Evolutionary conservation across 2,797 vertebrate genomes (phyloP).

Genomic region (Diplodus sargus): DNA sequence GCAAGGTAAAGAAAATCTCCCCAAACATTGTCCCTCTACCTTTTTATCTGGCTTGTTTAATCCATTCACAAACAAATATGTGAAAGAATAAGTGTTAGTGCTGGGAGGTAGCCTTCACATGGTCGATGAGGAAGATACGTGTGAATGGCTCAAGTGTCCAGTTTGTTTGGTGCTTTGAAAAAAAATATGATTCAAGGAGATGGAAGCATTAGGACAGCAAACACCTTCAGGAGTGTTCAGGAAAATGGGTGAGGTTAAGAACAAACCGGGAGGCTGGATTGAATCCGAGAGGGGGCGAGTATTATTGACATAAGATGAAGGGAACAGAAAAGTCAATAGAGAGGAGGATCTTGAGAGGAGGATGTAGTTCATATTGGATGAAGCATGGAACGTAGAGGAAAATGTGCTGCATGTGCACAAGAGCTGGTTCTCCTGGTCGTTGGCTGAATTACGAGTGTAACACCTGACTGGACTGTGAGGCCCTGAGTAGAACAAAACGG

Average conservation of each 20-base stretch:
- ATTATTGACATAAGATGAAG: slow-evolving; percentile 2
- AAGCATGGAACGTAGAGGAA: background rate
- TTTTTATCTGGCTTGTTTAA: too few species aligned
- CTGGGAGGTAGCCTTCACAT: background rate
- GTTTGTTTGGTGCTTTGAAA: background rate
- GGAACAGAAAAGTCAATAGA: slow-evolving; percentile 1
- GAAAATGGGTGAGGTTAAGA: background rate
- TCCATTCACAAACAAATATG: too few species aligned
- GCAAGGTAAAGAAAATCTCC: too few species aligned
- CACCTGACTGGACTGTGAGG: background rate
- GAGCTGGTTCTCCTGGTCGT: background rate
- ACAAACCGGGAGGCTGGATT: background rate
- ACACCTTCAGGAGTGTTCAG: background rate
- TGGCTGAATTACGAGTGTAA: background rate
- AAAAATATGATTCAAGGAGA: background rate
- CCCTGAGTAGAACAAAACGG: background rate
- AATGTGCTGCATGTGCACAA: background rate
- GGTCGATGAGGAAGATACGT: background rate
- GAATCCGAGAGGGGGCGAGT: background rate
- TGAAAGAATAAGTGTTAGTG: background rate
- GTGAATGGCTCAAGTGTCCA: background rate
- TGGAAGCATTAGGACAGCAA: background rate
- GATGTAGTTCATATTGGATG: background rate
- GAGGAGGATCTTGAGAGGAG: background rate
- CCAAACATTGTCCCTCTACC: too few species aligned